These are phyloP conservation scores for Lutjanus erythropterus DNA, from an alignment of 2,113 vertebrate species.

Conservation along the genomic window DNA sequence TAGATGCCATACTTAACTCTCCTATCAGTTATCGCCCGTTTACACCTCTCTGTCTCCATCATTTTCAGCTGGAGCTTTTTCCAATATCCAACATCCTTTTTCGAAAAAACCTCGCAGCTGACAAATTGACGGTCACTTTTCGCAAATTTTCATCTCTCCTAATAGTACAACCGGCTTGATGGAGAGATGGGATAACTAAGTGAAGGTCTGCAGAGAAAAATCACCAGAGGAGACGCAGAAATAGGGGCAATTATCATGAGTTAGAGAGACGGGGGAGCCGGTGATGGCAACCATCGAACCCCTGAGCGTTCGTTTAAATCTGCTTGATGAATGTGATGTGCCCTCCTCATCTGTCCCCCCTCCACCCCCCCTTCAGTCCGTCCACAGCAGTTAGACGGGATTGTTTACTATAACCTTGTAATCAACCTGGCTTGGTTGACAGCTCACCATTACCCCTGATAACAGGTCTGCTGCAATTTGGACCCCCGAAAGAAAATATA, in stretches of 20 bases:
- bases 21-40: not conserved
- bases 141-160: slow-evolving; percentile 57
- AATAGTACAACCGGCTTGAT: slow-evolving; percentile 66
- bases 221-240: slow-evolving; percentile 61
- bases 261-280: slow-evolving; percentile 64
- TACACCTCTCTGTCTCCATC: slow-evolving; percentile 38
- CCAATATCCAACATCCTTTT: slow-evolving; percentile 14
- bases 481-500: slow-evolving; percentile 79
- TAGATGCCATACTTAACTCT: slow-evolving; percentile 24
- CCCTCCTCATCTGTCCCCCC: slow-evolving; percentile 37
- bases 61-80: slow-evolving; percentile 33
- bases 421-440: slow-evolving; percentile 89
- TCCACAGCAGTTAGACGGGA: slow-evolving; percentile 78
- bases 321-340: slow-evolving; percentile 86
- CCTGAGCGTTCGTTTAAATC: slow-evolving; percentile 82
- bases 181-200: slow-evolving; percentile 68
- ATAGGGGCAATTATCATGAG: slow-evolving; percentile 74
- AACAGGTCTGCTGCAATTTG: slow-evolving; percentile 88
- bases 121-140: slow-evolving; percentile 56
- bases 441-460: slow-evolving; percentile 89
- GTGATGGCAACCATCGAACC: slow-evolving; percentile 59
- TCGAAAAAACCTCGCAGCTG: slow-evolving; percentile 13
- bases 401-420: slow-evolving; percentile 90
- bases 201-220: slow-evolving; percentile 59
- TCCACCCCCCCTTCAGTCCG: slow-evolving; percentile 62